phyloP scores from a whole-genome alignment of 2,797 vertebrate genomes.

The Psittacula derbiana region DNA sequence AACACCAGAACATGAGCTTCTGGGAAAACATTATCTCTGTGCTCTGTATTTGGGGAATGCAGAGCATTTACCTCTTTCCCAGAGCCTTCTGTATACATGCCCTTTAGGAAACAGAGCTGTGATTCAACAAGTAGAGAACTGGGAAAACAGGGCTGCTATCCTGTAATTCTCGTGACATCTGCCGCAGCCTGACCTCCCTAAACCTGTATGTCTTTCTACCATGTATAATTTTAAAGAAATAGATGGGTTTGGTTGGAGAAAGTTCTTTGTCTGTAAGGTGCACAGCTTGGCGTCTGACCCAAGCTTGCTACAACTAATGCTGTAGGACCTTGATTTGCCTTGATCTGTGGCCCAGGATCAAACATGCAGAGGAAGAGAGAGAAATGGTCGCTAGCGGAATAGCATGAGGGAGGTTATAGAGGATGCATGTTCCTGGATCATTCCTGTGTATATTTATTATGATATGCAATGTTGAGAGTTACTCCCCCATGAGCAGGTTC shows the following conservation, averaged over 20 bases:
- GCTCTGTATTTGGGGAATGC: not conserved
- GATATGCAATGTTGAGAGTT: not conserved
- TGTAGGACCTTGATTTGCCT: not conserved
- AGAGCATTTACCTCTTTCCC: not conserved
- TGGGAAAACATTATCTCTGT: not conserved
- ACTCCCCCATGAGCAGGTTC: not conserved
- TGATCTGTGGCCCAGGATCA: not conserved
- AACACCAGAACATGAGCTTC: not conserved
- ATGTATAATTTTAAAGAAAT: not conserved
- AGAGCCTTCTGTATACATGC: not conserved
- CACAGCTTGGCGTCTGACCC: not conserved
- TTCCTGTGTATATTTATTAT: not conserved
- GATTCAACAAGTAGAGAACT: not conserved
- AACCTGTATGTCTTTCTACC: not conserved
- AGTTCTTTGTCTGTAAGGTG: not conserved
- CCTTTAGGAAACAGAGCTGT: not conserved
- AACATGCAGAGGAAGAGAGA: not conserved
- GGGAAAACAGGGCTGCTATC: not conserved
- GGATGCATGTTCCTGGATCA: not conserved
- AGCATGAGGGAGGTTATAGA: not conserved
- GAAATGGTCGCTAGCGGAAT: not conserved
- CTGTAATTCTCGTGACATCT: not conserved
- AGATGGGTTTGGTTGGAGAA: not conserved
- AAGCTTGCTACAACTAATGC: not conserved
- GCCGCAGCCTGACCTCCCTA: not conserved